Conservation (phyloP, 2,888 invertebrate genomes). For the Chrysolina oricalcia region DNA sequence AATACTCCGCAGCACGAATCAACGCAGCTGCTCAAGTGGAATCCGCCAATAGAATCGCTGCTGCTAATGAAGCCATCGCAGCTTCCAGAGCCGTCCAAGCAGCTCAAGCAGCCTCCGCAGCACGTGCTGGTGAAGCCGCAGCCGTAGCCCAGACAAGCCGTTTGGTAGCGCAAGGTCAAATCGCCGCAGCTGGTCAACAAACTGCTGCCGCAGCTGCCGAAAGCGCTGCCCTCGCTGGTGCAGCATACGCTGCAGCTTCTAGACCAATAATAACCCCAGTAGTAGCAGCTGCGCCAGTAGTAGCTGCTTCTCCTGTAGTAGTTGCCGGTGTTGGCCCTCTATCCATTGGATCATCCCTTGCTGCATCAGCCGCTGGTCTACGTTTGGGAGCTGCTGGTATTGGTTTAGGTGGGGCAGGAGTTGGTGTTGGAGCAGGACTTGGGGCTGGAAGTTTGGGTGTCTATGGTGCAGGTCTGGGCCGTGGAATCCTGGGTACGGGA, state of each 20-base stretch:
- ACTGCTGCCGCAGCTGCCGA: slow-evolving; percentile 33
- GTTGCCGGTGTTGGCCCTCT: slow-evolving; percentile 12
- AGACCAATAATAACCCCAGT: slow-evolving; percentile 30
- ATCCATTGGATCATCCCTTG: not conserved
- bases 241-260: slow-evolving; percentile 25
- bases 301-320: slow-evolving; percentile 38
- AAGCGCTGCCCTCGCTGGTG: slow-evolving; percentile 21
- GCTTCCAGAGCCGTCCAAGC: slow-evolving; percentile 33
- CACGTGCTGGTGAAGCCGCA: slow-evolving; percentile 41
- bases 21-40: slow-evolving; percentile 43
- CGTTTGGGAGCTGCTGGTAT: slow-evolving; percentile 29
- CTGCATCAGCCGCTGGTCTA: slow-evolving; percentile 20
- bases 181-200: slow-evolving; percentile 40
- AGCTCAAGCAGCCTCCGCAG: slow-evolving; percentile 37
- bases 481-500: slow-evolving; percentile 38
- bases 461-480: slow-evolving; percentile 48
- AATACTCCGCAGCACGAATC: slow-evolving; percentile 41
- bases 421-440: slow-evolving; percentile 43
- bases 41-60: slow-evolving; percentile 38
- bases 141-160: slow-evolving; percentile 44
- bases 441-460: slow-evolving; percentile 33
- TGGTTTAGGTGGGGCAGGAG: slow-evolving; percentile 28
- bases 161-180: slow-evolving; percentile 40
- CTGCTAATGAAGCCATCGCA: slow-evolving; percentile 39
- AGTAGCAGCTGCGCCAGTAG: slow-evolving; percentile 24